Evolutionary conservation across 1,140 invertebrate genomes (phyloP).

Genomic region (Caenorhabditis briggsae): DNA sequence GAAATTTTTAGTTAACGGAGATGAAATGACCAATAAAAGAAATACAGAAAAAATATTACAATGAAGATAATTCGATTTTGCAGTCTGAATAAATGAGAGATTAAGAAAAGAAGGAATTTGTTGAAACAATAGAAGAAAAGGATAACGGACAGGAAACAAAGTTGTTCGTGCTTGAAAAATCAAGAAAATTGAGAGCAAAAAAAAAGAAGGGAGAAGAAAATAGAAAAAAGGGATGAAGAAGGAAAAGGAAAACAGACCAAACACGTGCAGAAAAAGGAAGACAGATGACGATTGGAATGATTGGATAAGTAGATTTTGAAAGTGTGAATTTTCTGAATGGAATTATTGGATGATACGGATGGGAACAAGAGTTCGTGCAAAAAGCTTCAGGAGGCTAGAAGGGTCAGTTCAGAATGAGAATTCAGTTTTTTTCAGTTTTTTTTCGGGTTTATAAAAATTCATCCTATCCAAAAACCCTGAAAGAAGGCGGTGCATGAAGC

Average conservation of each 20-base stretch:
- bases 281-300: not conserved
- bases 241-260: constrained; percentile 20
- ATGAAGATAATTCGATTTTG: constrained; percentile 2
- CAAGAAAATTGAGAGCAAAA: constrained; percentile 25
- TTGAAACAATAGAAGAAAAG: not conserved
- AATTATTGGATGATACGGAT: not conserved
- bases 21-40: not conserved
- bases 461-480: too few relatives aligned
- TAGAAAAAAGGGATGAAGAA: not conserved
- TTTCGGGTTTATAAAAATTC: too few relatives aligned
- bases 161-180: constrained; percentile 26
- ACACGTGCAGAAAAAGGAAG: constrained; percentile 3
- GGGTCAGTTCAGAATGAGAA: too few relatives aligned
- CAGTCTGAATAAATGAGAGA: not conserved
- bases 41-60: not conserved
- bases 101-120: not conserved
- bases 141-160: constrained; percentile 22
- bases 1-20: not conserved
- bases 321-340: not conserved
- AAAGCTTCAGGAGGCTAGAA: not conserved
- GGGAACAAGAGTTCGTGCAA: not conserved
- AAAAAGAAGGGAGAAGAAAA: not conserved
- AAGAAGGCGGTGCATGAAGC: too few relatives aligned
- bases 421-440: too few relatives aligned
- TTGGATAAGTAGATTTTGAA: constrained; percentile 11